A percentile compares a stretch with the other conserved stretches of the same genome.
phyloP scores from a whole-genome alignment of 1,140 invertebrate species.

The Bicyclus anynana region DNA sequence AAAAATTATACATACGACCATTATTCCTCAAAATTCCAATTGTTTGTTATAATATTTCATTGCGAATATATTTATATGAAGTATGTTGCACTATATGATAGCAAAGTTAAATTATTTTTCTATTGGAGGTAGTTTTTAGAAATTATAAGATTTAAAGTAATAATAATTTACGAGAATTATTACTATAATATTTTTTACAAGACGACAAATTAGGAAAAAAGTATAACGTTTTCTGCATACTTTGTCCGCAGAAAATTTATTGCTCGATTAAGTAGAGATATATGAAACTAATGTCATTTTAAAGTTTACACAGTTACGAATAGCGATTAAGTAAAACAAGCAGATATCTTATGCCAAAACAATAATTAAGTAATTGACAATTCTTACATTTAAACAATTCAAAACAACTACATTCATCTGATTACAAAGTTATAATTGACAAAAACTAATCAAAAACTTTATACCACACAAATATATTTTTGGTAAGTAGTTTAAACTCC shows the following conservation, averaged over 20 bases:
- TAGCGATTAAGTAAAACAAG: constrained; percentile 10
- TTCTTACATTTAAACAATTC: constrained; percentile 74
- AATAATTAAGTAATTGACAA: constrained; percentile 67
- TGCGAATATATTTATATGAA: neutral
- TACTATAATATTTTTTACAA: too few relatives aligned
- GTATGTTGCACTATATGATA: too few relatives aligned
- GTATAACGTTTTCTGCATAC: too few relatives aligned
- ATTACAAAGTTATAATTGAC: constrained; percentile 74
- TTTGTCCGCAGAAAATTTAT: neutral
- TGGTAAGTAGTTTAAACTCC: constrained; percentile 16
- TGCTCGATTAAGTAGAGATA: neutral
- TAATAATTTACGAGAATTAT: too few relatives aligned
- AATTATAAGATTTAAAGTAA: neutral
- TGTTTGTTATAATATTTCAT: neutral
- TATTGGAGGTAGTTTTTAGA: neutral
- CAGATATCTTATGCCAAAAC: constrained; percentile 15
- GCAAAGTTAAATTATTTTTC: neutral
- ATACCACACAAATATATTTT: constrained; percentile 42
- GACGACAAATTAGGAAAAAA: too few relatives aligned
- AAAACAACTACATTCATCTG: constrained; percentile 69
- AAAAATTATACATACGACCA: too few relatives aligned
- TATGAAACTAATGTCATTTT: neutral
- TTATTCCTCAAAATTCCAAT: too few relatives aligned
- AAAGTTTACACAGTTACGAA: constrained; percentile 2
- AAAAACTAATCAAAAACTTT: constrained; percentile 68